A percentile compares a stretch with the other conserved stretches of the same genome.
Conservation (phyloP, 1,140 invertebrate genomes). For the Kradibia gibbosae region DNA sequence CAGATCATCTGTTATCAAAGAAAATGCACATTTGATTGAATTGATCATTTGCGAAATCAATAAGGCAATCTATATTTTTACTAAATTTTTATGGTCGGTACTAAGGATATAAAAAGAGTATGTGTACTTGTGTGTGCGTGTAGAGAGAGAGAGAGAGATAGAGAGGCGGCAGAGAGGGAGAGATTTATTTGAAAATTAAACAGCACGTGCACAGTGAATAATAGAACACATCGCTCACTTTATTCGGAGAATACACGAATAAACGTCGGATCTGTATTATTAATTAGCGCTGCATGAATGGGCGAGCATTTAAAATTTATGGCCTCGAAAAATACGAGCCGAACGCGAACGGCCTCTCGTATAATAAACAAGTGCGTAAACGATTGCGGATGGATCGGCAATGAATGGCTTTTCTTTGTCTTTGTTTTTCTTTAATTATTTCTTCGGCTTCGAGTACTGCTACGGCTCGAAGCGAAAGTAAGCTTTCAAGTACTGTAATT, state of each 20-base stretch:
- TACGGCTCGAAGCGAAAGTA: neutral
- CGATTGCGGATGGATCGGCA: neutral
- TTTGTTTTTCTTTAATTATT: neutral
- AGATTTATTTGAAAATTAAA: too few species aligned
- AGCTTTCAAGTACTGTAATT: slow-evolving; percentile 9
- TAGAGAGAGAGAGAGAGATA: neutral
- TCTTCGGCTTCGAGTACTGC: neutral
- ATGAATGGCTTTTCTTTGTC: slow-evolving; percentile 6
- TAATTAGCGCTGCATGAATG: neutral
- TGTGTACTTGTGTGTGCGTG: too few species aligned
- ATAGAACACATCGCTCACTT: neutral
- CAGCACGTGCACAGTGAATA: neutral
- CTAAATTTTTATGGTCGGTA: too few species aligned
- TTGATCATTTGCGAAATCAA: too few species aligned
- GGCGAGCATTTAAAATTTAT: neutral
- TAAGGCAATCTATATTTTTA: too few species aligned
- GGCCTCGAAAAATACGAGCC: neutral
- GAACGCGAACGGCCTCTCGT: neutral
- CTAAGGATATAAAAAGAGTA: too few species aligned
- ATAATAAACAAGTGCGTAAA: slow-evolving; percentile 37
- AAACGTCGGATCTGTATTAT: neutral
- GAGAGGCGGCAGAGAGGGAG: neutral
- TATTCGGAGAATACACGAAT: neutral
- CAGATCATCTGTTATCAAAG: too few species aligned
- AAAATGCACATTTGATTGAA: too few species aligned